phyloP scores from a whole-genome alignment of 2,113 vertebrate genomes.

The Rhinopithecus roxellana region DNA sequence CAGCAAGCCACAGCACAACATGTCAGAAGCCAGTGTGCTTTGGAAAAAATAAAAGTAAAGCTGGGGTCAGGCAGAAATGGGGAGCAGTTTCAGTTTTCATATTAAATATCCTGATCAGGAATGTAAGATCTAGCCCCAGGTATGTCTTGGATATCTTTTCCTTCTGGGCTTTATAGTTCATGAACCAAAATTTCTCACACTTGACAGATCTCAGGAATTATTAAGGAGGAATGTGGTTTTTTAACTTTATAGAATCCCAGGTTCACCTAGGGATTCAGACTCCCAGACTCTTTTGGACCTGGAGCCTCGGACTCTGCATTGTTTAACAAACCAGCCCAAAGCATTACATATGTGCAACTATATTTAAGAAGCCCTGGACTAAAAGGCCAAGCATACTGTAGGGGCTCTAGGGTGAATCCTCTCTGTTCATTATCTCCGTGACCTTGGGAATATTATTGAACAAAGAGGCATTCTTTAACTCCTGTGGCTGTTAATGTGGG shows the following conservation, averaged over 20 bases:
- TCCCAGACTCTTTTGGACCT: neutral
- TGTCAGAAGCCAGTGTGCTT: accelerated
- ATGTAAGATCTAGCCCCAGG: accelerated
- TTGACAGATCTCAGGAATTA: neutral
- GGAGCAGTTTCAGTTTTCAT: accelerated
- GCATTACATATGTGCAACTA: no score
- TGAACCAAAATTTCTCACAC: neutral
- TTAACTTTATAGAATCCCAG: neutral
- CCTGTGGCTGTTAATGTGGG: accelerated
- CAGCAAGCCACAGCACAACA: accelerated
- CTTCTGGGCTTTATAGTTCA: neutral
- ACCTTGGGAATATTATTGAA: neutral
- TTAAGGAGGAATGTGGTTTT: neutral
- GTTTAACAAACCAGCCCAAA: neutral
- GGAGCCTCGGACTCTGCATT: neutral
- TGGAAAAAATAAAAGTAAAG: neutral
- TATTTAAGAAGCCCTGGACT: neutral
- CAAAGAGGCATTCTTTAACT: neutral
- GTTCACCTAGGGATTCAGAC: neutral
- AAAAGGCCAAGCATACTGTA: accelerated
- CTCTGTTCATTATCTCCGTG: neutral
- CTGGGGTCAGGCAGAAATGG: no score
- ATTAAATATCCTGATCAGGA: neutral
- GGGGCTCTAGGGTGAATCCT: accelerated
- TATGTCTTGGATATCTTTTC: neutral